A percentile compares a stretch with the other conserved stretches of the same genome.
Conservation (phyloP, 2,113 vertebrate species). For the Cinclus mexicanus region DNA sequence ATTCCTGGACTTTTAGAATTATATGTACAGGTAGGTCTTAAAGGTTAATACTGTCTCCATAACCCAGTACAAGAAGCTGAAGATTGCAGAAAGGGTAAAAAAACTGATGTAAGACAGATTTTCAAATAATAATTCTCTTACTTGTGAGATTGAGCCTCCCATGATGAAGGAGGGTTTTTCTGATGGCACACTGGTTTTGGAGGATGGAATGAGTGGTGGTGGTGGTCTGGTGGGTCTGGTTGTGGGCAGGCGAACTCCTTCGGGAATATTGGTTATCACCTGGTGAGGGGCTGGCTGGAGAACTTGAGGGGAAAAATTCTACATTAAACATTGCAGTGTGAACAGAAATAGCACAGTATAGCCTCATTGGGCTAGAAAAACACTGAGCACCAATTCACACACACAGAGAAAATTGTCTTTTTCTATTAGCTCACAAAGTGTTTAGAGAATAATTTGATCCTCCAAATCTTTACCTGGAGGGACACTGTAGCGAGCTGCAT, state of each 20-base stretch:
- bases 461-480: slow-evolving; percentile 82
- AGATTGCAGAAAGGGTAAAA: not conserved
- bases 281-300: slow-evolving; percentile 93
- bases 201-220: slow-evolving; percentile 98
- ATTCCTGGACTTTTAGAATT: not conserved
- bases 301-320: slow-evolving; percentile 70
- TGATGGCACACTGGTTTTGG: slow-evolving; percentile 86
- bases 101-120: not conserved
- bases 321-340: not conserved
- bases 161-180: slow-evolving; percentile 98
- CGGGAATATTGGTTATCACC: slow-evolving; percentile 85
- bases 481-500: slow-evolving; percentile 81
- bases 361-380: not conserved
- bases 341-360: not conserved
- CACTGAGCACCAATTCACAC: not conserved
- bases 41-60: not conserved
- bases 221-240: slow-evolving; percentile 90
- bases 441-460: not conserved
- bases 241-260: slow-evolving; percentile 89
- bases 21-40: not conserved
- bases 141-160: slow-evolving; percentile 97
- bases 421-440: not conserved
- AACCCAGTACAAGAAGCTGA: not conserved
- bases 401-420: not conserved
- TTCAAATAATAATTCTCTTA: slow-evolving; percentile 53